These are phyloP conservation scores for Craseonycteris thonglongyai DNA, from an alignment of 2,113 vertebrate genomes.

Conservation along the genomic window DNA sequence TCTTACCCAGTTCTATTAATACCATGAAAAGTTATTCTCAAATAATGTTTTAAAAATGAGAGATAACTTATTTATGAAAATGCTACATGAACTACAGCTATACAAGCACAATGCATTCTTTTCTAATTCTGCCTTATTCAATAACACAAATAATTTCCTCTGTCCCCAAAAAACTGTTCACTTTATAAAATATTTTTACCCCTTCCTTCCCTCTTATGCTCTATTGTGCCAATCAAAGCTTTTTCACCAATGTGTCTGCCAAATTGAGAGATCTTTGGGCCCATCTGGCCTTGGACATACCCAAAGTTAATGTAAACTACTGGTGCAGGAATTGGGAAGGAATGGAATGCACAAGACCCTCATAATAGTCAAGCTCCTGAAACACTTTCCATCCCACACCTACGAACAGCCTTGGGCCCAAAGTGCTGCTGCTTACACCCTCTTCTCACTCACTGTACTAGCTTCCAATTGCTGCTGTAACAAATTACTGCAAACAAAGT, in stretches of 20 bases:
- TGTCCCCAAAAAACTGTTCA: not conserved
- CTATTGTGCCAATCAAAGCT: not conserved
- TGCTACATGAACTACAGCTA: not conserved
- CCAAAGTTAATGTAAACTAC: not conserved
- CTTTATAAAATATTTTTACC: not conserved
- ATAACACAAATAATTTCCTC: not conserved
- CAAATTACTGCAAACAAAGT: not conserved
- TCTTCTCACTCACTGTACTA: not conserved
- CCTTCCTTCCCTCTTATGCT: not conserved
- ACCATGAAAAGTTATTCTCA: not conserved
- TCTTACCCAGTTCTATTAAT: not conserved
- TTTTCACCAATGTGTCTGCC: not conserved
- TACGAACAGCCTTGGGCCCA: not conserved
- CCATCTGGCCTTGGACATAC: not conserved
- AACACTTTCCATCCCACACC: not conserved
- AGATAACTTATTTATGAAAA: not conserved
- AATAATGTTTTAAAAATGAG: not conserved
- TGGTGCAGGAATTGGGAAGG: not conserved
- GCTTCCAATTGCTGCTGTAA: not conserved
- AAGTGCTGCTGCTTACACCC: not conserved
- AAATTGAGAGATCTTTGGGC: not conserved
- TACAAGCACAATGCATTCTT: not conserved
- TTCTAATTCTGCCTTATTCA: not conserved
- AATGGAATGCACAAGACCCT: not conserved
- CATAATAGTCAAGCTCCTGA: not conserved